A percentile compares a stretch with the other conserved stretches of the same genome.
phyloP scores from a whole-genome alignment of 2,888 invertebrate species.

The Agrotis ipsilon region DNA sequence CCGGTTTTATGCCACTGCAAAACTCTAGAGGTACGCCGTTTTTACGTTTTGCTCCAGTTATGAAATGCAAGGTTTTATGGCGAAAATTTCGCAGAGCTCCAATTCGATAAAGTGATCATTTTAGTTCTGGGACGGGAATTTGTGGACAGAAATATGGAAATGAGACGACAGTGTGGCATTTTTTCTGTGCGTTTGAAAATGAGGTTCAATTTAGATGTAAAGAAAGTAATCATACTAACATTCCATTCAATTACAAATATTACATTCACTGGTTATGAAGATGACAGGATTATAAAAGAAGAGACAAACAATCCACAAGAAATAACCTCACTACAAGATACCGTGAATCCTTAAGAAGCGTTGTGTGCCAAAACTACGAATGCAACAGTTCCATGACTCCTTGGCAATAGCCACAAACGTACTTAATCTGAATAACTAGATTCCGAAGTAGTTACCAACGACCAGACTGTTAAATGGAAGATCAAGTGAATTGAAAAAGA shows the following conservation, averaged over 20 bases:
- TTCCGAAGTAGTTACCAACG: conserved; percentile 31
- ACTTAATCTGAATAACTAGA: conserved; percentile 47
- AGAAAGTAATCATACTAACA: not conserved
- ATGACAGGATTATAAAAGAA: not conserved
- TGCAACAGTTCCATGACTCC: not conserved
- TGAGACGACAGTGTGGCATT: not conserved
- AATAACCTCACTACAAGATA: not conserved
- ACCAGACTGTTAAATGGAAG: conserved; percentile 41
- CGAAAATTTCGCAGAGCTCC: conserved; percentile 8
- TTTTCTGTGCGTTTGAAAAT: not conserved
- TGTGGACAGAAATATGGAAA: conserved; percentile 1
- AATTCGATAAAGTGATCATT: conserved; percentile 12
- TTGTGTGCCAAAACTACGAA: not conserved
- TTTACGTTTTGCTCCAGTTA: conserved; percentile 31
- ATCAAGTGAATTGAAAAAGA: conserved; percentile 43
- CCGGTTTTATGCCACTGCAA: conserved; percentile 30
- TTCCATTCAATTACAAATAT: not conserved
- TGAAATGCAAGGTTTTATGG: conserved; percentile 31
- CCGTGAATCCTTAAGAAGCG: not conserved
- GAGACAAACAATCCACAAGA: not conserved
- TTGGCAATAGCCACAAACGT: conserved; percentile 7
- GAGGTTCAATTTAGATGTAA: not conserved
- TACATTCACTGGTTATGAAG: not conserved
- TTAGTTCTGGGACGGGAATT: conserved; percentile 15
- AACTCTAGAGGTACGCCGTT: conserved; percentile 12